Evolutionary conservation across 92 coral and sea anemone species (phyloP).

Genomic region (Scolanthus callimorphus): DNA sequence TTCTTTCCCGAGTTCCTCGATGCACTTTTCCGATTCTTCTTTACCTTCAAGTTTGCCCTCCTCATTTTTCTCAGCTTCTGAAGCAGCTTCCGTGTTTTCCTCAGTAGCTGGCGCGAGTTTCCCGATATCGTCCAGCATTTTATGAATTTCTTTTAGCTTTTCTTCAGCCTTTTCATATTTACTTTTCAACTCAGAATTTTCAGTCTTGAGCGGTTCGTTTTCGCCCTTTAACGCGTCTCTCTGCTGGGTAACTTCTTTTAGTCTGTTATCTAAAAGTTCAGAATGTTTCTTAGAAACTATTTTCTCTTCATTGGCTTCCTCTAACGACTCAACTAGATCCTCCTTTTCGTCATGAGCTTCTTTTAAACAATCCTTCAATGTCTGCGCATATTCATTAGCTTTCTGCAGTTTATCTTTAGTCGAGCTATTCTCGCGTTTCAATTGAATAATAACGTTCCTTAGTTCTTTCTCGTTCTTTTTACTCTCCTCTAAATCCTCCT

Average conservation of each 20-base stretch:
- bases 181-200: slow-evolving; percentile 36
- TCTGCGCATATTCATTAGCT: slow-evolving; percentile 57
- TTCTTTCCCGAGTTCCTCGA: slow-evolving; percentile 8
- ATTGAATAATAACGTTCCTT: slow-evolving; percentile 34
- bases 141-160: slow-evolving; percentile 27
- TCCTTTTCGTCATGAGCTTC: slow-evolving; percentile 84
- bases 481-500: slow-evolving; percentile 59
- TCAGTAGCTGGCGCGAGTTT: slow-evolving; percentile 8
- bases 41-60: slow-evolving; percentile 36
- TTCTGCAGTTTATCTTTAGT: slow-evolving; percentile 59
- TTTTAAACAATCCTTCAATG: slow-evolving; percentile 75
- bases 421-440: slow-evolving; percentile 59
- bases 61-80: slow-evolving; percentile 23
- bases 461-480: slow-evolving; percentile 59
- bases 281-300: slow-evolving; percentile 41
- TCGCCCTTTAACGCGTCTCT: slow-evolving; percentile 19
- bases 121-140: slow-evolving; percentile 29
- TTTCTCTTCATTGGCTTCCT: slow-evolving; percentile 72
- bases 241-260: slow-evolving; percentile 32
- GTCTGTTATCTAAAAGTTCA: slow-evolving; percentile 42
- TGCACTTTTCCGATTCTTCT: slow-evolving; percentile 22
- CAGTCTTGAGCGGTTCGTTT: slow-evolving; percentile 8
- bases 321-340: slow-evolving; percentile 70
- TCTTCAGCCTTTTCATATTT: slow-evolving; percentile 38
- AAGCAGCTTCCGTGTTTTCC: slow-evolving; percentile 20